These are phyloP conservation scores for Troglohyphantes excavatus DNA, from an alignment of 2,888 invertebrate genomes.

Conservation along the genomic window DNA sequence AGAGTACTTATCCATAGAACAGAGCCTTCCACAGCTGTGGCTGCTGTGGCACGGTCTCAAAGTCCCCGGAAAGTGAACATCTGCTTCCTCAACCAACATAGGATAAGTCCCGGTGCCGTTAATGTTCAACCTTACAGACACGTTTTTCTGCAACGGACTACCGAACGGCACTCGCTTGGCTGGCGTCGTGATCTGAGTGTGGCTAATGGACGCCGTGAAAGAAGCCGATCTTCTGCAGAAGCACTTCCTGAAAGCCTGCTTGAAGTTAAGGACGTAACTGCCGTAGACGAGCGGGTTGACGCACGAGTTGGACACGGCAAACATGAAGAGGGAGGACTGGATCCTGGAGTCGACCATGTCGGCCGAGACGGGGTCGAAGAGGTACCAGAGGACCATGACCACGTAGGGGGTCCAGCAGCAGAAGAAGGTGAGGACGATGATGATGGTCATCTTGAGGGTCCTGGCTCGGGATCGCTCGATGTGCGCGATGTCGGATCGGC, in stretches of 20 bases:
- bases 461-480: conserved; percentile 88
- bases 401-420: conserved; percentile 91
- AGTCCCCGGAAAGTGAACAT: background rate
- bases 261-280: conserved; percentile 84
- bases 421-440: conserved; percentile 89
- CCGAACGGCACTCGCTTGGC: background rate
- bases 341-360: conserved; percentile 85
- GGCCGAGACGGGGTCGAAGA: conserved; percentile 87
- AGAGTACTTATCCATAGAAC: background rate
- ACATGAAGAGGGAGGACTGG: conserved; percentile 86
- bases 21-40: conserved; percentile 24
- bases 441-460: conserved; percentile 89
- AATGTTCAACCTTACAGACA: conserved; percentile 61
- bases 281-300: conserved; percentile 92
- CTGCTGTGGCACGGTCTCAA: background rate
- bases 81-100: background rate
- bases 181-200: conserved; percentile 60
- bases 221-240: background rate
- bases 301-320: conserved; percentile 91
- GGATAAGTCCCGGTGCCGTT: conserved; percentile 58
- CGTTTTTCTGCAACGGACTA: conserved; percentile 7
- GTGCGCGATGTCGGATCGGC: conserved; percentile 87
- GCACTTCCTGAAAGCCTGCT: conserved; percentile 28
- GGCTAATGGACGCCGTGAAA: conserved; percentile 1
- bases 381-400: conserved; percentile 89